Evolutionary conservation across 2,113 vertebrate species (phyloP).

Genomic region (Deroptyus accipitrinus): DNA sequence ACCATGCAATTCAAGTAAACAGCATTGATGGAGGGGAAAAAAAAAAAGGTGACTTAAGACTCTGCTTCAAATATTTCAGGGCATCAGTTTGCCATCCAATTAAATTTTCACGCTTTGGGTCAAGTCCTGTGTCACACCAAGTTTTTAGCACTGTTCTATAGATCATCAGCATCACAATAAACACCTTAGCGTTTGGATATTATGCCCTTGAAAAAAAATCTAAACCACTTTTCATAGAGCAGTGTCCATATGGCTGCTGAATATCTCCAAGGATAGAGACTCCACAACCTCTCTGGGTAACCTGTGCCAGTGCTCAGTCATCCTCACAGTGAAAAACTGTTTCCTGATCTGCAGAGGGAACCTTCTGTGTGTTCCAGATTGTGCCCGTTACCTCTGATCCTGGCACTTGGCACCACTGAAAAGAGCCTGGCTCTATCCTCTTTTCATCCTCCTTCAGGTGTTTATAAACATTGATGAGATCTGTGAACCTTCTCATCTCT

Average conservation of each 20-base stretch:
- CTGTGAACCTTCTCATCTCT: neutral
- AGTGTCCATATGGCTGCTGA: neutral
- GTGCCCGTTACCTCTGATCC: neutral
- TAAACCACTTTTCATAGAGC: neutral
- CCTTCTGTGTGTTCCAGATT: neutral
- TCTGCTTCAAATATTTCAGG: neutral
- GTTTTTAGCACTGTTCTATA: neutral
- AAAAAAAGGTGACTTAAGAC: neutral
- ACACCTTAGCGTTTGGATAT: neutral
- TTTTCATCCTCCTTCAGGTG: neutral
- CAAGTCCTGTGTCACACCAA: neutral
- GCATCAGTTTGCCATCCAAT: neutral
- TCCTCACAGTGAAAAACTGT: neutral
- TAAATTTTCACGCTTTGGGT: neutral
- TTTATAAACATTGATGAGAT: neutral
- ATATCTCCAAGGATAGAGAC: neutral
- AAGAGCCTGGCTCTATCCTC: fast-evolving
- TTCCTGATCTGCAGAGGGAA: neutral
- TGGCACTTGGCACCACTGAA: neutral
- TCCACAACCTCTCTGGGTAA: neutral
- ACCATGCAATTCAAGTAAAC: neutral
- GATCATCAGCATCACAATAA: neutral
- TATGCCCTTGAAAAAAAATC: neutral
- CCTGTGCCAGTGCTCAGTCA: neutral
- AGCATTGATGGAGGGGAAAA: neutral